These are phyloP conservation scores for Rhea americana DNA, from an alignment of 2,113 vertebrate genomes.

Conservation along the genomic window DNA sequence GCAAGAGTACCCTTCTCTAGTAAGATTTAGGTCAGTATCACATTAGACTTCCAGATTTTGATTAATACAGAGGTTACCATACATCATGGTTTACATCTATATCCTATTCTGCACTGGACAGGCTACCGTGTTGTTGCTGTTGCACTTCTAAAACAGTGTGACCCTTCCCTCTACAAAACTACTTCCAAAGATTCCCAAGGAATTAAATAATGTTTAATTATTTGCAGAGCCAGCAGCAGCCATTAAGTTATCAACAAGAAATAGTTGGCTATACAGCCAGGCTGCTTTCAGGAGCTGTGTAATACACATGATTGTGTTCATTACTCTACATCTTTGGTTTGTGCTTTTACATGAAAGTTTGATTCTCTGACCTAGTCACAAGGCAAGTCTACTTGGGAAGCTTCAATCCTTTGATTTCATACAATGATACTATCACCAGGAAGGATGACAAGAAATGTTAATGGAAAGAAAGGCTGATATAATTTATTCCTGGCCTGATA, in stretches of 20 bases:
- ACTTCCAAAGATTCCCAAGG: neutral
- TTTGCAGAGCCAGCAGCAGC: conserved; percentile 18
- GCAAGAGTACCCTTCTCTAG: neutral
- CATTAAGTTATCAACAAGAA: neutral
- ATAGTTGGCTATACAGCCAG: neutral
- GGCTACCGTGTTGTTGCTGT: neutral
- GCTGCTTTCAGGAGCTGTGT: neutral
- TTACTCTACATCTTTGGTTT: neutral
- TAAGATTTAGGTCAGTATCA: neutral
- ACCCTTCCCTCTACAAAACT: neutral
- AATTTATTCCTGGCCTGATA: neutral
- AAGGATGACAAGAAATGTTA: neutral
- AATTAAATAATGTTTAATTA: neutral
- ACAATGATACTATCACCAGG: neutral
- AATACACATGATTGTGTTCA: neutral
- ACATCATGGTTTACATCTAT: neutral
- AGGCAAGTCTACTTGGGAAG: neutral
- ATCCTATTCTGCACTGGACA: neutral
- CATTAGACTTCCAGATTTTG: neutral
- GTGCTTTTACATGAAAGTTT: neutral
- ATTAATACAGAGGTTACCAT: neutral
- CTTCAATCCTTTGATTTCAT: neutral
- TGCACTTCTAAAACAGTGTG: neutral
- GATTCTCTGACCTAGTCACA: neutral
- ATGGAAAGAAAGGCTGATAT: neutral